These are phyloP conservation scores for Andrena fulva DNA, from an alignment of 2,888 invertebrate genomes.

Conservation along the genomic window DNA sequence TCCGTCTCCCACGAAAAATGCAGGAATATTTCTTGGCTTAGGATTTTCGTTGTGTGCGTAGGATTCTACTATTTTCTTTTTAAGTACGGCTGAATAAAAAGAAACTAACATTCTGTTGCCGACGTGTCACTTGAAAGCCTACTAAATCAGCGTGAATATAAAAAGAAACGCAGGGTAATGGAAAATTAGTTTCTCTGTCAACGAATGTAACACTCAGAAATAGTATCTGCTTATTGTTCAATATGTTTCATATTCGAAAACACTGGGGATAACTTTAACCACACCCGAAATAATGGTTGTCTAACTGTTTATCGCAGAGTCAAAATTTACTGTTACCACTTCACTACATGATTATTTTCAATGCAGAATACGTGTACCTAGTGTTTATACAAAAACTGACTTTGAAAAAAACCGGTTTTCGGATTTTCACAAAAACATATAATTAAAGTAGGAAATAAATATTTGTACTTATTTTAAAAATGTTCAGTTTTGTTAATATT, in stretches of 20 bases:
- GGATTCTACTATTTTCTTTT: not conserved
- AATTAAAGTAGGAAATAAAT: no score
- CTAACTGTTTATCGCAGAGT: not conserved
- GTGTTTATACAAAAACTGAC: no score
- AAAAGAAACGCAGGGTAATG: slow-evolving; percentile 7
- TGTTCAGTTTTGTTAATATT: no score
- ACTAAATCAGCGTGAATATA: slow-evolving; percentile 2
- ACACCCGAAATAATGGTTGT: not conserved
- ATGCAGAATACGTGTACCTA: not conserved
- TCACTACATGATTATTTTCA: not conserved
- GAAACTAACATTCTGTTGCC: not conserved
- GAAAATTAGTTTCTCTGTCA: not conserved
- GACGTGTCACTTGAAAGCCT: not conserved
- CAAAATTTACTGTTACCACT: not conserved
- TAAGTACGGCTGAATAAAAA: not conserved
- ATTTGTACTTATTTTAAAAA: no score
- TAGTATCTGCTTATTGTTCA: not conserved
- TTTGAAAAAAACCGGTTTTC: no score
- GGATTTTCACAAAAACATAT: no score
- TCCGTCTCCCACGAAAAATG: no score
- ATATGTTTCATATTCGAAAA: not conserved
- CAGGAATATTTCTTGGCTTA: no score
- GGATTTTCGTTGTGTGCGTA: no score
- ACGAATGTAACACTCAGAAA: slow-evolving; percentile 1
- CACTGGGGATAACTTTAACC: not conserved